Evolutionary conservation across 2,888 invertebrate genomes (phyloP).

Genomic region (Ethmia dodecea): DNA sequence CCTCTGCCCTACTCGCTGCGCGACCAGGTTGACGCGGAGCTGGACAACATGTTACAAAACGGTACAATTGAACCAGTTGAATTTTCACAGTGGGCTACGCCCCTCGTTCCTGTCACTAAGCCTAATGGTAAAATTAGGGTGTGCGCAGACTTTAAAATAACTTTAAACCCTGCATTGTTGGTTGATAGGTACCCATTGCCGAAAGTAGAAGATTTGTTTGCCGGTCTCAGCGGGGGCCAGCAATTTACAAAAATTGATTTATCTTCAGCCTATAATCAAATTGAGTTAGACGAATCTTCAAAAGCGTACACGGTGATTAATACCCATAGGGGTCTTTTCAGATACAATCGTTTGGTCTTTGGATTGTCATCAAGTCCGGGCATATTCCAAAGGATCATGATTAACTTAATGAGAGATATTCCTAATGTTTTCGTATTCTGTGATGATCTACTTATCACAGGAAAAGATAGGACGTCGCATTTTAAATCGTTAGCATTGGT

Average conservation of each 20-base stretch:
- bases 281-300: neutral
- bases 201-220: conserved; percentile 4
- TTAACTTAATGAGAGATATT: neutral
- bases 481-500: too few species aligned
- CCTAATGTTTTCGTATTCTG: neutral
- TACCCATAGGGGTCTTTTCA: neutral
- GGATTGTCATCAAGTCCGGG: neutral
- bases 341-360: neutral
- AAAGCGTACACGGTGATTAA: conserved; percentile 1
- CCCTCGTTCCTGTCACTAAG: conserved; percentile 1
- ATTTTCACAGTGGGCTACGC: conserved; percentile 5
- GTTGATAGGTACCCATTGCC: conserved; percentile 2
- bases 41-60: conserved; percentile 6
- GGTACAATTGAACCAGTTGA: conserved; percentile 8
- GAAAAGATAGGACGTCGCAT: too few species aligned
- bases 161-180: conserved; percentile 1
- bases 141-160: conserved; percentile 9
- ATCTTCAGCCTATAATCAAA: conserved; percentile 7
- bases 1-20: conserved; percentile 5
- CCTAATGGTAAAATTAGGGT: conserved; percentile 4
- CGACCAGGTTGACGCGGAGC: conserved; percentile 7
- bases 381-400: neutral
- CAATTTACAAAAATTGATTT: conserved; percentile 7
- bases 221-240: neutral
- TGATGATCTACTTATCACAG: neutral